Evolutionary conservation across 2,113 vertebrate genomes (phyloP).

Genomic region (Oenanthe melanoleuca): DNA sequence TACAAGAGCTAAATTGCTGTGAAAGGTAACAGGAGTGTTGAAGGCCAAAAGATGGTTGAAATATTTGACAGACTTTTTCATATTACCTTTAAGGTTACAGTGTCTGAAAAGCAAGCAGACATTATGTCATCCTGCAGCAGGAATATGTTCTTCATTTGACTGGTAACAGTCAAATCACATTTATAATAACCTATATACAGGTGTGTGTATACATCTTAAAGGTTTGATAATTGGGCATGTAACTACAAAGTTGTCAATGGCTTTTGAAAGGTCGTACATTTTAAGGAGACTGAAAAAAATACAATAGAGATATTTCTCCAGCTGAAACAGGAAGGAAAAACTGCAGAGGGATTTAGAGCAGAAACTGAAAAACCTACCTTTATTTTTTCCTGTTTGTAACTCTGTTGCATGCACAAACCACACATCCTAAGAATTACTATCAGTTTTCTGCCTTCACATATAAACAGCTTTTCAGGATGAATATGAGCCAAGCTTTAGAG

Average conservation of each 20-base stretch:
- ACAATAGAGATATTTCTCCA: not conserved
- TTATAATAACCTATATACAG: not conserved
- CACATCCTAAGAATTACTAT: not conserved
- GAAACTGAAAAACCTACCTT: not conserved
- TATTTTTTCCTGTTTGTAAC: not conserved
- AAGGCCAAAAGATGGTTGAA: not conserved
- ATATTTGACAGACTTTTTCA: not conserved
- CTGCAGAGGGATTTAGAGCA: not conserved
- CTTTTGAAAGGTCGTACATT: not conserved
- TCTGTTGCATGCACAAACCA: not conserved
- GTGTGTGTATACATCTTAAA: not conserved
- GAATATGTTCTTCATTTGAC: not conserved
- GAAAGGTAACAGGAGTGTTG: not conserved
- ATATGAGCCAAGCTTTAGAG: not conserved
- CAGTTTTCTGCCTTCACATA: not conserved
- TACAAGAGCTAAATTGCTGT: not conserved
- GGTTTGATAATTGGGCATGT: not conserved
- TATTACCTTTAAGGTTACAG: not conserved
- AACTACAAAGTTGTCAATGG: not conserved
- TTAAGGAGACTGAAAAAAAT: not conserved
- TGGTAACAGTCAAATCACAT: not conserved
- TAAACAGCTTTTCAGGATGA: not conserved
- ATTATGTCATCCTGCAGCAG: not conserved
- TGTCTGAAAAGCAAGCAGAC: not conserved
- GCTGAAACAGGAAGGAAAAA: not conserved